These are phyloP conservation scores for Cromileptes altivelis DNA, from an alignment of 2,113 vertebrate genomes.

Conservation along the genomic window DNA sequence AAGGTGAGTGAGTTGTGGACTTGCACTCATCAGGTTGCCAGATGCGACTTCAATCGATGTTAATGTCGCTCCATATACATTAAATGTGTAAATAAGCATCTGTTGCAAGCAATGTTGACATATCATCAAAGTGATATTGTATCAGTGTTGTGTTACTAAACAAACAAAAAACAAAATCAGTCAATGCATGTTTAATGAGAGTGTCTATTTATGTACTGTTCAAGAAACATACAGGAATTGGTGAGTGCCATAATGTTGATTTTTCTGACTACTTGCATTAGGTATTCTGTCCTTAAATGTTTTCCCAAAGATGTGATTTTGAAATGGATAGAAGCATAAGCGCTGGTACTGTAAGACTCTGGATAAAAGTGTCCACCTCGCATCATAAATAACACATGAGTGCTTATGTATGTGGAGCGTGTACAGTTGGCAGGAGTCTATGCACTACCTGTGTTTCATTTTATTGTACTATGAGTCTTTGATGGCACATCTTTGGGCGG, in stretches of 20 bases:
- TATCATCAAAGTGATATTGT: too few species aligned
- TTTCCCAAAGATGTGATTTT: background rate
- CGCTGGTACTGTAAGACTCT: background rate
- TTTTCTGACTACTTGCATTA: background rate
- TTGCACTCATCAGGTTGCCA: too few species aligned
- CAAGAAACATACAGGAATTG: background rate
- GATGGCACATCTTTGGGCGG: constrained; percentile 3
- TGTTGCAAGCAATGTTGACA: too few species aligned
- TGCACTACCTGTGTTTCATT: constrained; percentile 40
- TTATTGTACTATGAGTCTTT: constrained; percentile 7
- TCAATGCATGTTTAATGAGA: too few species aligned
- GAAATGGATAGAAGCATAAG: background rate
- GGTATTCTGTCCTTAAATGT: background rate
- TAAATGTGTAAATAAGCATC: too few species aligned
- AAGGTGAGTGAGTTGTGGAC: background rate
- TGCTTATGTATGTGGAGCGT: background rate
- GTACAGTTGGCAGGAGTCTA: background rate
- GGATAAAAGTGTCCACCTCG: background rate
- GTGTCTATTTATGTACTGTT: background rate
- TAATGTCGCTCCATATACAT: too few species aligned
- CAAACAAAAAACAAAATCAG: too few species aligned
- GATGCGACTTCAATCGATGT: too few species aligned
- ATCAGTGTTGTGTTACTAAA: too few species aligned
- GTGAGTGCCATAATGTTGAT: background rate
- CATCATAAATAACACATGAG: background rate